Percentiles rank a stretch among this genome's conserved stretches.
phyloP scores from a whole-genome alignment of 2,888 invertebrate genomes.

The Cephonodes hylas region DNA sequence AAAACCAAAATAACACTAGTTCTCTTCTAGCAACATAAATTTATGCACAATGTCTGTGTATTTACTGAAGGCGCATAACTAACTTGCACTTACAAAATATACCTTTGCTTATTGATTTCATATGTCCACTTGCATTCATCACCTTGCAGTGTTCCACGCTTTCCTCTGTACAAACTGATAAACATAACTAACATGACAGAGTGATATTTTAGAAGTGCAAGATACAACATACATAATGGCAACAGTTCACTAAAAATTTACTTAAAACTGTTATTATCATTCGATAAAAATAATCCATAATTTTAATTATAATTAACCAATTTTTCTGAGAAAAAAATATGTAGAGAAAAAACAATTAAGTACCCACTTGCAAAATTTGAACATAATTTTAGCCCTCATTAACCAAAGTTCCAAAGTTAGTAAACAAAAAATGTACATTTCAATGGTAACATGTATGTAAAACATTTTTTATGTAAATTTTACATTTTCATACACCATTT shows the following conservation, averaged over 20 bases:
- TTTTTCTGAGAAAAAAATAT: slow-evolving; percentile 7
- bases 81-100: slow-evolving; percentile 68
- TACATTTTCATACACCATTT: no score
- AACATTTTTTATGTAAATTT: no score
- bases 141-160: slow-evolving; percentile 69
- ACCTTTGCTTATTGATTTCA: slow-evolving; percentile 53
- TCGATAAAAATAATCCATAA: slow-evolving; percentile 11
- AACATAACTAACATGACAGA: slow-evolving; percentile 35
- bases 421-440: not conserved
- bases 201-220: slow-evolving; percentile 69
- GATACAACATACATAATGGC: slow-evolving; percentile 38
- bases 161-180: slow-evolving; percentile 68
- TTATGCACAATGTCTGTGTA: slow-evolving; percentile 68
- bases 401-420: not conserved
- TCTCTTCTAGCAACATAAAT: slow-evolving; percentile 66
- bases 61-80: slow-evolving; percentile 57
- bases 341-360: slow-evolving; percentile 11
- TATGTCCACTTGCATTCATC: slow-evolving; percentile 72
- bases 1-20: slow-evolving; percentile 53
- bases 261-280: slow-evolving; percentile 16
- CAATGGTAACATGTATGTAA: no score
- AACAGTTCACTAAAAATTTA: slow-evolving; percentile 45
- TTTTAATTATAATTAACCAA: slow-evolving; percentile 9
- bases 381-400: not conserved
- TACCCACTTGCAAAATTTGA: not conserved